phyloP scores from a whole-genome alignment of 2,888 invertebrate species.

The Meiosimyza platycephala region DNA sequence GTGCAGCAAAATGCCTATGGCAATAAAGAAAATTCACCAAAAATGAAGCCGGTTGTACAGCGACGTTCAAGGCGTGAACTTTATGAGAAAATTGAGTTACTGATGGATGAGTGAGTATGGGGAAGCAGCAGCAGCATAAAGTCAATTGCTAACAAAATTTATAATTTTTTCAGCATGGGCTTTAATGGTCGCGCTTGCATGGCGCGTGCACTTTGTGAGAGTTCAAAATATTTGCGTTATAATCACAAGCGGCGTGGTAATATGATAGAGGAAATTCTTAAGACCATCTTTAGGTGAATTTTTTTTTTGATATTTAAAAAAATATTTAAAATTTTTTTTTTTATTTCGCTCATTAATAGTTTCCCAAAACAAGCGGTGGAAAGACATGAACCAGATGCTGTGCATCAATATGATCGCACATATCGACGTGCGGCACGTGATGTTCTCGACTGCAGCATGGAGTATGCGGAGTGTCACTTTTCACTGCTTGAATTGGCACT shows the following conservation, averaged over 20 bases:
- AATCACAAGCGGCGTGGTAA: constrained; percentile 70
- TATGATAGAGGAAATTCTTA: constrained; percentile 77
- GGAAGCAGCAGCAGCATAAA: neutral
- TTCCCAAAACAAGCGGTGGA: constrained; percentile 49
- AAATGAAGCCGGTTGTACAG: constrained; percentile 52
- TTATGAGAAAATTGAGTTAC: constrained; percentile 76
- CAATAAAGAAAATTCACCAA: constrained; percentile 50
- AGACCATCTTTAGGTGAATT: constrained; percentile 76
- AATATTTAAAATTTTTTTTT: too few species aligned
- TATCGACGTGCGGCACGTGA: constrained; percentile 70
- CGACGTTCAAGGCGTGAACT: constrained; percentile 76
- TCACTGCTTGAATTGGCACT: constrained; percentile 79
- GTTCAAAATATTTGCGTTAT: constrained; percentile 71
- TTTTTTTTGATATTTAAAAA: constrained; percentile 34
- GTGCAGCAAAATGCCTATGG: constrained; percentile 66
- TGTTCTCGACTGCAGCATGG: constrained; percentile 69
- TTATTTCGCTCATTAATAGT: constrained; percentile 40
- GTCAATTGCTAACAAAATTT: neutral
- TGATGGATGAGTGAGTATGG: constrained; percentile 75
- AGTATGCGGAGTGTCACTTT: constrained; percentile 74
- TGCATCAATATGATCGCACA: constrained; percentile 76
- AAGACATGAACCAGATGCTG: constrained; percentile 66
- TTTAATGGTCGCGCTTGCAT: constrained; percentile 79
- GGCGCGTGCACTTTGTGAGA: constrained; percentile 79
- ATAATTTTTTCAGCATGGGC: constrained; percentile 74